Percentiles rank a stretch among this genome's conserved stretches.
Evolutionary conservation across 1,140 invertebrate genomes (phyloP).

Genomic region (Mactra quadrangularis): DNA sequence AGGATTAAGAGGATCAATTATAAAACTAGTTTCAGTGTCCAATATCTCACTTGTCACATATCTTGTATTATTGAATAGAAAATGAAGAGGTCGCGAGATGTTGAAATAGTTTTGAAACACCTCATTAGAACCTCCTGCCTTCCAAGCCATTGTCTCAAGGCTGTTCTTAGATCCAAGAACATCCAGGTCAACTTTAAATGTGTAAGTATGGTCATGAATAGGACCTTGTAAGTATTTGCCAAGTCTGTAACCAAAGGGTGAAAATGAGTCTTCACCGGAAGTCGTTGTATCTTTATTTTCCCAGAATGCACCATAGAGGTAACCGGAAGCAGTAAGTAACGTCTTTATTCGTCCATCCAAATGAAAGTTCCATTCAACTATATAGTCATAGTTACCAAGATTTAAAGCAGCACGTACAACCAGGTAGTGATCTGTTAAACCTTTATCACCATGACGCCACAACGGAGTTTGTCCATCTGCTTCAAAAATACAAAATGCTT

Average conservation of each 20-base stretch:
- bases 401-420: conserved; percentile 69
- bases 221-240: conserved; percentile 33
- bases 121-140: background rate
- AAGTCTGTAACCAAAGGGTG: conserved; percentile 46
- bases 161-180: conserved; percentile 47
- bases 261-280: conserved; percentile 3
- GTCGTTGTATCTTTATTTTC: conserved; percentile 5
- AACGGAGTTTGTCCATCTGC: conserved; percentile 68
- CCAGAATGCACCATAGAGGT: conserved; percentile 57
- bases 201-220: conserved; percentile 53
- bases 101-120: conserved; percentile 25
- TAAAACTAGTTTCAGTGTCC: conserved; percentile 31
- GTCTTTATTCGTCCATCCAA: conserved; percentile 61
- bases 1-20: conserved; percentile 28
- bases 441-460: conserved; percentile 68
- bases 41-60: conserved; percentile 28
- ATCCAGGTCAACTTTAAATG: conserved; percentile 55
- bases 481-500: conserved; percentile 79
- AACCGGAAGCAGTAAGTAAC: conserved; percentile 58
- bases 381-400: conserved; percentile 79
- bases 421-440: conserved; percentile 67
- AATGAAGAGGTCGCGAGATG: conserved; percentile 3
- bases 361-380: conserved; percentile 77
- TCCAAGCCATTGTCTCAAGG: conserved; percentile 40
- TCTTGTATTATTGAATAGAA: conserved; percentile 36